Evolutionary conservation across 2,888 invertebrate species (phyloP), one percentile per base, ranked within the genome.

Genomic region (Sialis fuliginosa): DNA sequence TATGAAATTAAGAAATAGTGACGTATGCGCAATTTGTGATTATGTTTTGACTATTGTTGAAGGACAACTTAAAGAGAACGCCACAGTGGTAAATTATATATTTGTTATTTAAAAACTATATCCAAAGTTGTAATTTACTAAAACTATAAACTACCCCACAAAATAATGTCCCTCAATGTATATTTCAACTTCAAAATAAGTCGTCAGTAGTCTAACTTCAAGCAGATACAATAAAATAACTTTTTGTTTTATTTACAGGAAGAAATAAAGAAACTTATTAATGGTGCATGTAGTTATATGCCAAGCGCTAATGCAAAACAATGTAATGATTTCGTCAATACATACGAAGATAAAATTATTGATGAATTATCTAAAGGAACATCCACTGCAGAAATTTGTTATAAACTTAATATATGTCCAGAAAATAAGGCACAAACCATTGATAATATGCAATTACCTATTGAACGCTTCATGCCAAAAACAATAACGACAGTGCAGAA

Each of bases 11-110:
- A 22, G 22, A 22, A 22, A 22, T 22, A 22, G 22, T 22, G 22
- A 22, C 22, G 22, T 22, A 2, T 90, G 91, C 62, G 74, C 79
- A 32, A 72, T 90, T 60, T 91, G 91, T 59, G 79, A 89, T 64
- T 87, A 86, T 64, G 70, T 86, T 62, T 63, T 90, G 54, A 86
- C 88, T 59, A 84, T 80, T 52, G 56, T 89, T 42, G 88, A 90
- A 60, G 72, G 80, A 45, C 72, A 74, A 12, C 67, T 88, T 52
- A 81, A 83, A 47, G 71, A 77, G 52, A 76, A 79, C 2, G 62
- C 62, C 33, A 81, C 74, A 7, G 84, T 83, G 68, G 81, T 81
- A 62, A 51, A 53, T 22, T 46, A 6, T 30, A 42, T 22, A 22
- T 22, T 22, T 22, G 6, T 37, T 37, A 37, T 10, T 37, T 5